Evolutionary conservation across 2,888 invertebrate genomes (phyloP), one percentile per base, ranked within the genome.

Genomic region (Lasioglossum vierecki): DNA sequence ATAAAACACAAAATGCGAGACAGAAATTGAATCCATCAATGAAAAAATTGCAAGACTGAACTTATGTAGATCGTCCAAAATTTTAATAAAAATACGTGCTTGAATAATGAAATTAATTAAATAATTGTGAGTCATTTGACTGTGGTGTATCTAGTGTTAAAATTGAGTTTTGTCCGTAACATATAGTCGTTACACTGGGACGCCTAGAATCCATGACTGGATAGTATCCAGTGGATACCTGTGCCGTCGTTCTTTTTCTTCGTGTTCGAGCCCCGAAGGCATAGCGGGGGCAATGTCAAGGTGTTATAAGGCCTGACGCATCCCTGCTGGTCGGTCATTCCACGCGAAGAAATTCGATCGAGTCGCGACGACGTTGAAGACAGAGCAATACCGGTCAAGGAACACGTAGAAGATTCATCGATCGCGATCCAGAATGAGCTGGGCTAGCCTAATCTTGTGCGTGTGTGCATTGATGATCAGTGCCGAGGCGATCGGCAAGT

Each of bases 231-330:
- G 35, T 35, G 35, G 57, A 60, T 63, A 39, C 66, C 46, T 82
- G 57, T 81, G 78, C 79, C 46, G 46, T 60, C 41, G 66, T 81
- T 83, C 85, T 60, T 84, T 74, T 71, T 82, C 71, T 80, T 79
- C 66, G 44, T 68, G 18, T 35, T 71, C 63, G 63, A 13, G 75
- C 30, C 76, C 44, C 72, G 86, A 68, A 80, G 79, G 80, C 57
- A 86, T 86, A 92, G 92, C 92, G 93, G 94, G 94, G 93, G 94
- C 94, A 95, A 95, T 95, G 95, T 95, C 95, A 95, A 95, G 95
- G 94, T 94, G 89, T 89, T 95, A 94, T 94, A 95, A 95, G 93
- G 92, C 91, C 81, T 85, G 90, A 88, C 90, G 92, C 93, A 92
- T 93, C 93, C 92, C 92, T 90, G 87, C 87, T 82, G 88, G 89